Conservation (phyloP, 2,797 vertebrate genomes). For the Anguilla obscura region DNA sequence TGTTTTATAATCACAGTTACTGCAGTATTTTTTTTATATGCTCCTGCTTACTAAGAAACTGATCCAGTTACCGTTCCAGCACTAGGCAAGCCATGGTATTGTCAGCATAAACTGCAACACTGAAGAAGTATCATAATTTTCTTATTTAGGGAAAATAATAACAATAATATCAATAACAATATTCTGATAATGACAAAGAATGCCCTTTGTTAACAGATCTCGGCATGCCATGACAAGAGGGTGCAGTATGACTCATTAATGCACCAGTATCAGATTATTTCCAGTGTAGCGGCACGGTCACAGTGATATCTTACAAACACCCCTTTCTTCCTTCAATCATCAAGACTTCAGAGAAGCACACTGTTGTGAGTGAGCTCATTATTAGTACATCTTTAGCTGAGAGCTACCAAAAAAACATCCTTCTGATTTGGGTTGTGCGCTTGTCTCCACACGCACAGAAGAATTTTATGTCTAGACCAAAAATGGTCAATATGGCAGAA, state of each 20-base stretch:
- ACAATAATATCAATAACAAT: not conserved
- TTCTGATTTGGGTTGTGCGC: conserved; percentile 18
- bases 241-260: conserved; percentile 12
- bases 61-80: not conserved
- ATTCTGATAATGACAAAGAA: conserved; percentile 19
- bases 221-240: not conserved
- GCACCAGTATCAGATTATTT: not conserved
- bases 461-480: conserved; percentile 30
- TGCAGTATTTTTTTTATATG: not conserved
- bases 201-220: not conserved
- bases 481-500: not conserved
- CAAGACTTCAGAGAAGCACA: conserved; percentile 3
- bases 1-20: not conserved
- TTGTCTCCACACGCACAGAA: conserved; percentile 4
- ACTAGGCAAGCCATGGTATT: not conserved
- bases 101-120: not conserved
- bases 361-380: conserved; percentile 18
- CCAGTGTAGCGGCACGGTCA: not conserved
- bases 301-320: not conserved
- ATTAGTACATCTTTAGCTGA: conserved; percentile 2
- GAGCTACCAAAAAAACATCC: not conserved
- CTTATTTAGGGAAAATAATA: not conserved
- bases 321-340: conserved; percentile 10
- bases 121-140: not conserved
- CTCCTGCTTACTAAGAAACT: not conserved